These are phyloP conservation scores for Tenthredo scrophulariae DNA, from an alignment of 2,888 invertebrate genomes.

Conservation along the genomic window DNA sequence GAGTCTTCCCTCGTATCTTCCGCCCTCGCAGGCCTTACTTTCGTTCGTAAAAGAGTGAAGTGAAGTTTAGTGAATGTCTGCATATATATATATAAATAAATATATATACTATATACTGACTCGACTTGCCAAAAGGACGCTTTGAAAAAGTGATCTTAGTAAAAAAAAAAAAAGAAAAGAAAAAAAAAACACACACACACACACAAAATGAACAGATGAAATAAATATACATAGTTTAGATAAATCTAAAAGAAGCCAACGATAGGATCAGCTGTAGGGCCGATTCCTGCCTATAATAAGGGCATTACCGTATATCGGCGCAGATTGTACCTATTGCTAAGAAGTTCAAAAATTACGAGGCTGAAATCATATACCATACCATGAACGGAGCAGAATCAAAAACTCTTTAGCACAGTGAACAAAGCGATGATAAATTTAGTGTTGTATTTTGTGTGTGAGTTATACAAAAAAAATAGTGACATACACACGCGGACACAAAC, in stretches of 20 bases:
- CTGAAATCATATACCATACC: slow-evolving; percentile 37
- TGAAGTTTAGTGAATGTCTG: slow-evolving; percentile 29
- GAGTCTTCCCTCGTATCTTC: slow-evolving; percentile 24
- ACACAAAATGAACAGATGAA: neutral
- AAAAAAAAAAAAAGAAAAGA: slow-evolving; percentile 5
- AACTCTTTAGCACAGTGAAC: slow-evolving; percentile 48
- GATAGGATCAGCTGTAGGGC: slow-evolving; percentile 74
- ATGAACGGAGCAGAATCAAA: slow-evolving; percentile 57
- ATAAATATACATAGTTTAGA: slow-evolving; percentile 41
- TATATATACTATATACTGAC: neutral
- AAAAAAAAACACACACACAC: neutral
- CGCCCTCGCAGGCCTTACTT: slow-evolving; percentile 42
- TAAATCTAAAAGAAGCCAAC: slow-evolving; percentile 70
- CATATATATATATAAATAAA: neutral
- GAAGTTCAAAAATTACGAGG: slow-evolving; percentile 31
- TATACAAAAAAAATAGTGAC: neutral
- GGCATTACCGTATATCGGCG: slow-evolving; percentile 71
- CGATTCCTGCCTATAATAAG: slow-evolving; percentile 77
- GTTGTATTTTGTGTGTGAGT: slow-evolving; percentile 18
- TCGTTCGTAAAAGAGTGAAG: slow-evolving; percentile 9
- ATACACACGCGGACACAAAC: neutral
- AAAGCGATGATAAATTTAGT: neutral
- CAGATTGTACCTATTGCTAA: slow-evolving; percentile 39
- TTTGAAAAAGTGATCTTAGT: slow-evolving; percentile 43
- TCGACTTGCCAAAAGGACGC: slow-evolving; percentile 52